Evolutionary conservation across 2,113 vertebrate genomes (phyloP).

Genomic region (Melanerpes aurifrons): DNA sequence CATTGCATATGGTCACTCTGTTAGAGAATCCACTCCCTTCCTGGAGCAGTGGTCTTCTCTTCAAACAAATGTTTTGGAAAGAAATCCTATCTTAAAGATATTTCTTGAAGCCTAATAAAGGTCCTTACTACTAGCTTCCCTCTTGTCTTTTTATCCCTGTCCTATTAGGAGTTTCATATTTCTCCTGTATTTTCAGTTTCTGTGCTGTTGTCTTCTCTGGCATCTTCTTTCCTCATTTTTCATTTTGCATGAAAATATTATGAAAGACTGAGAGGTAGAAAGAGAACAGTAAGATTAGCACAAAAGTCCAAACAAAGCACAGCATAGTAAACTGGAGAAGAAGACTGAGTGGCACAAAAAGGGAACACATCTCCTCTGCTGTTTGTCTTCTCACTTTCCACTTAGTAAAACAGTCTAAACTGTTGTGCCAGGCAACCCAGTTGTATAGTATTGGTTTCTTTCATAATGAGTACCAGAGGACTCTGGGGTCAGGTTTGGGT

Average conservation of each 20-base stretch:
- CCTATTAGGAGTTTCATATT: not conserved
- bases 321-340: not conserved
- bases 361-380: not conserved
- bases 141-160: not conserved
- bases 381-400: not conserved
- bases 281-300: not conserved
- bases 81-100: not conserved
- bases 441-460: not conserved
- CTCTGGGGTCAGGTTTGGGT: not conserved
- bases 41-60: not conserved
- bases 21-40: not conserved
- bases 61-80: not conserved
- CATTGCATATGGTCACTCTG: not conserved
- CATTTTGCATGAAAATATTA: not conserved
- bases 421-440: not conserved
- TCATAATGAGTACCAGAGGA: not conserved
- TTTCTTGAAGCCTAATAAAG: conserved; percentile 4
- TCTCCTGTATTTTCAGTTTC: not conserved
- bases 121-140: not conserved
- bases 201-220: not conserved
- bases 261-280: not conserved
- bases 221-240: not conserved
- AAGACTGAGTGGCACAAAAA: not conserved
- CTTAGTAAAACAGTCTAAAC: not conserved
- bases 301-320: not conserved